A percentile compares a stretch with the other conserved stretches of the same genome.
Evolutionary conservation across 2,113 vertebrate species (phyloP).

Genomic region (Thamnaconus septentrionalis): DNA sequence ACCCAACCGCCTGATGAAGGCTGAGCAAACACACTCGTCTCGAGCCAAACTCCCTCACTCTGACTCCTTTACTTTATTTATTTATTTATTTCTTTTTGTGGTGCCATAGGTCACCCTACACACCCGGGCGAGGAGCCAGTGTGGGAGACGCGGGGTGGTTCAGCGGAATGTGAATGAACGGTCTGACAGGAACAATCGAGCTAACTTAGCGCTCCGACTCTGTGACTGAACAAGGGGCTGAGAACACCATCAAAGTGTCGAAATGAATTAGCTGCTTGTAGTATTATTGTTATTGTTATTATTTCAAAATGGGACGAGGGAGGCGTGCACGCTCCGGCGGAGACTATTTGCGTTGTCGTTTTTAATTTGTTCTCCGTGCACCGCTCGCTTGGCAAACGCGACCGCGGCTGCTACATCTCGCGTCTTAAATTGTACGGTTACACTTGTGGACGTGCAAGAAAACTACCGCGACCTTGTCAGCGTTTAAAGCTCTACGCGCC

Average conservation of each 20-base stretch:
- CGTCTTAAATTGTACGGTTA: no score
- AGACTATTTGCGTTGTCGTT: slow-evolving; percentile 7
- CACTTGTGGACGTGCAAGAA: no score
- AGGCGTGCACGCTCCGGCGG: background rate
- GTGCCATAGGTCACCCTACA: slow-evolving; percentile 6
- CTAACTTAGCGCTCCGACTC: background rate
- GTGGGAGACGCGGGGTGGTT: background rate
- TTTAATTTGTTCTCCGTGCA: slow-evolving; percentile 12
- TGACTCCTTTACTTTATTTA: background rate
- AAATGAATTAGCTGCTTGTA: slow-evolving; percentile 10
- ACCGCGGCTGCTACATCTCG: background rate
- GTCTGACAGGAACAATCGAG: background rate
- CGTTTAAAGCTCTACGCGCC: no score
- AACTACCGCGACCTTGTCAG: no score
- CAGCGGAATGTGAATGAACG: slow-evolving; percentile 2
- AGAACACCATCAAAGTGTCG: background rate
- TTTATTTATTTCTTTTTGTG: no score
- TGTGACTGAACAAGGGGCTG: background rate
- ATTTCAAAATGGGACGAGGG: background rate
- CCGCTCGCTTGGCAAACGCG: background rate
- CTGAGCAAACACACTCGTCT: slow-evolving; percentile 1
- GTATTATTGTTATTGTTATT: background rate
- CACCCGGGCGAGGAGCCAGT: background rate
- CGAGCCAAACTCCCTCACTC: background rate
- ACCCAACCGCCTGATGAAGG: background rate